Evolutionary conservation across 2,797 vertebrate genomes (phyloP).

Genomic region (Cossypha niveicapilla): DNA sequence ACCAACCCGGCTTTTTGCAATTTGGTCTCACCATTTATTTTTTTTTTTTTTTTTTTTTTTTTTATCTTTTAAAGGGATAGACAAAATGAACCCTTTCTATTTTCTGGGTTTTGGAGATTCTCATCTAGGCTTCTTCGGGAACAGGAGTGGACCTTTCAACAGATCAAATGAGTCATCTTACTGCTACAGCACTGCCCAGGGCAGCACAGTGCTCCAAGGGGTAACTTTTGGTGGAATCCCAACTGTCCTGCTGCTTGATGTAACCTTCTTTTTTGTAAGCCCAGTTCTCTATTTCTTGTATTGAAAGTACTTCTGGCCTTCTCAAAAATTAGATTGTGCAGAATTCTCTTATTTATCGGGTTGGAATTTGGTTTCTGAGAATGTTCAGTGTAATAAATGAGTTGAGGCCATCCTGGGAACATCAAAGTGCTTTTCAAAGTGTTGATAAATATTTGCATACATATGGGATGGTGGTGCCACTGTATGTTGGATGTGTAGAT

Average conservation of each 20-base stretch:
- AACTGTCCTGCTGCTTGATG: conserved; percentile 86
- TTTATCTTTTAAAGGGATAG: neutral
- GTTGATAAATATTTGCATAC: neutral
- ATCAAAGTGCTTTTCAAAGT: neutral
- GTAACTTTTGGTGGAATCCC: conserved; percentile 90
- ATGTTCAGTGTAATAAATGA: neutral
- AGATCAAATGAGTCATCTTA: conserved; percentile 64
- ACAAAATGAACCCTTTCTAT: conserved; percentile 48
- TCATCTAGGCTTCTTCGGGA: neutral
- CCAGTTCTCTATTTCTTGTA: neutral
- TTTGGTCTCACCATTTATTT: neutral
- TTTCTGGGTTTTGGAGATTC: conserved; percentile 54
- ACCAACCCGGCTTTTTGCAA: neutral
- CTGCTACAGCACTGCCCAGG: conserved; percentile 80
- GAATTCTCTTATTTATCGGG: neutral
- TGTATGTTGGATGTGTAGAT: neutral
- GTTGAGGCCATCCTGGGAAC: neutral
- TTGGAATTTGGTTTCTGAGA: neutral
- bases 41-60: neutral
- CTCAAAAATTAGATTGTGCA: neutral
- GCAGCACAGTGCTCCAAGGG: conserved; percentile 84
- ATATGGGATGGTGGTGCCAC: neutral
- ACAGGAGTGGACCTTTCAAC: neutral
- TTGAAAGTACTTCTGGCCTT: neutral
- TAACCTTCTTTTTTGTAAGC: conserved; percentile 86